Percentiles rank a stretch among this genome's conserved stretches.
These are phyloP conservation scores for Podarcis siculus DNA, from an alignment of 2,797 vertebrate species.

Conservation along the genomic window DNA sequence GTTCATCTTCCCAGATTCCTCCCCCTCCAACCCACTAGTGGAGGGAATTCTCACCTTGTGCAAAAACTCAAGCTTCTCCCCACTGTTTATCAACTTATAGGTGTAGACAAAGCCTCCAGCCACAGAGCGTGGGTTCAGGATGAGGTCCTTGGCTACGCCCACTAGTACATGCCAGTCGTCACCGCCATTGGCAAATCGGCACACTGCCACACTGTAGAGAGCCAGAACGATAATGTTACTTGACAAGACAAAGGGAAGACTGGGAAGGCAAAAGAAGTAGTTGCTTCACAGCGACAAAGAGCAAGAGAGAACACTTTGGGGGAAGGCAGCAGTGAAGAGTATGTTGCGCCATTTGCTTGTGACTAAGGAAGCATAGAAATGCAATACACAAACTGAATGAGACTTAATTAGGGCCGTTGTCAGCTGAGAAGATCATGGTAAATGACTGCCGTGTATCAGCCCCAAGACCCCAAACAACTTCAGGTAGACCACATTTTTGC, in stretches of 20 bases:
- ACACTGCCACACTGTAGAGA: slow-evolving; percentile 87
- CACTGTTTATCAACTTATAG: slow-evolving; percentile 88
- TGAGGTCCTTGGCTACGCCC: slow-evolving; percentile 95
- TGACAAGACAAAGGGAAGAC: rapidly evolving
- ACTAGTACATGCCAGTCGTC: slow-evolving; percentile 98
- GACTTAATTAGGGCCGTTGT: not conserved
- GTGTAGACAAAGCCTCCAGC: slow-evolving; percentile 96
- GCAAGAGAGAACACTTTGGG: not conserved
- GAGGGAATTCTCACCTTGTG: slow-evolving; percentile 88
- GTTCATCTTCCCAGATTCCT: not conserved
- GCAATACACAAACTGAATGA: no score
- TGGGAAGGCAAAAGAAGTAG: not conserved
- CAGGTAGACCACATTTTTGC: not conserved
- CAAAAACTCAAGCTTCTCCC: slow-evolving; percentile 96
- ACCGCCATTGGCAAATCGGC: slow-evolving; percentile 90
- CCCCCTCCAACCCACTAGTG: rapidly evolving
- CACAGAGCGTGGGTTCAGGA: slow-evolving; percentile 94
- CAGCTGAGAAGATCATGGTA: no score
- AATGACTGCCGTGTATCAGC: not conserved
- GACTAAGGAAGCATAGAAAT: no score
- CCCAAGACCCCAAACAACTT: not conserved
- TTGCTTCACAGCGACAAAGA: no score
- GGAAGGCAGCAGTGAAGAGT: not conserved
- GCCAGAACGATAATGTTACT: not conserved
- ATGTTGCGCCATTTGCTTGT: no score